These are phyloP conservation scores for Criorhina ranunculi DNA, from an alignment of 2,888 invertebrate species.

Conservation along the genomic window DNA sequence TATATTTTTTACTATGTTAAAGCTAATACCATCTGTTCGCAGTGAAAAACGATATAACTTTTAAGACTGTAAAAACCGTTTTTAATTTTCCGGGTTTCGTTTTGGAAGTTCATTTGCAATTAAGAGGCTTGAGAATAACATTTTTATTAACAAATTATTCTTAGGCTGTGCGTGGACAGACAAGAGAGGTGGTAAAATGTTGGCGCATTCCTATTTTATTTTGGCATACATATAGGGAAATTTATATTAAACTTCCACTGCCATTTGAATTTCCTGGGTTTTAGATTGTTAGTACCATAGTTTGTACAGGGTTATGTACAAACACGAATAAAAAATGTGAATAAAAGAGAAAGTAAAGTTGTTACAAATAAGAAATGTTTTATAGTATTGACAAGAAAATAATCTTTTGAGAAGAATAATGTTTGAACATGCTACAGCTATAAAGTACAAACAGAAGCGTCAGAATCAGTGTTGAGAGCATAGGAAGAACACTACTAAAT, in stretches of 20 bases:
- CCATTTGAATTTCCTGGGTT: conserved; percentile 61
- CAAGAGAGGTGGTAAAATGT: conserved; percentile 35
- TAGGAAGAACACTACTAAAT: too few relatives aligned
- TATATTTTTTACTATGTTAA: conserved; percentile 35
- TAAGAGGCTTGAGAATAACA: conserved; percentile 43
- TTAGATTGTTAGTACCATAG: conserved; percentile 47
- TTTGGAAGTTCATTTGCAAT: conserved; percentile 50
- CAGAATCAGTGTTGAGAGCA: too few relatives aligned
- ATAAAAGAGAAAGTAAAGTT: conserved; percentile 49
- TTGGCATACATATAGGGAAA: conserved; percentile 64
- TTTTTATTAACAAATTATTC: conserved; percentile 64
- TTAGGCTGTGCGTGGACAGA: conserved; percentile 23
- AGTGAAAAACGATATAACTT: conserved; percentile 41
- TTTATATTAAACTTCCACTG: conserved; percentile 77
- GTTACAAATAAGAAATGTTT: conserved; percentile 33
- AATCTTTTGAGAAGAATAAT: too few relatives aligned
- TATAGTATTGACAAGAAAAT: too few relatives aligned
- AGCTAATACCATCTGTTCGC: conserved; percentile 33
- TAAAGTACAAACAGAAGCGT: too few relatives aligned
- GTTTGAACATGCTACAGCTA: too few relatives aligned
- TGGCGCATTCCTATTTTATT: conserved; percentile 65
- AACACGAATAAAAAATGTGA: conserved; percentile 32
- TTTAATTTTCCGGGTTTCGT: conserved; percentile 63
- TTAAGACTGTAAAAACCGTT: conserved; percentile 68
- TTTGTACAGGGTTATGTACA: conserved; percentile 52